These are phyloP conservation scores for Benthosema pterotum DNA, from an alignment of 2,797 vertebrate species.

Conservation along the genomic window DNA sequence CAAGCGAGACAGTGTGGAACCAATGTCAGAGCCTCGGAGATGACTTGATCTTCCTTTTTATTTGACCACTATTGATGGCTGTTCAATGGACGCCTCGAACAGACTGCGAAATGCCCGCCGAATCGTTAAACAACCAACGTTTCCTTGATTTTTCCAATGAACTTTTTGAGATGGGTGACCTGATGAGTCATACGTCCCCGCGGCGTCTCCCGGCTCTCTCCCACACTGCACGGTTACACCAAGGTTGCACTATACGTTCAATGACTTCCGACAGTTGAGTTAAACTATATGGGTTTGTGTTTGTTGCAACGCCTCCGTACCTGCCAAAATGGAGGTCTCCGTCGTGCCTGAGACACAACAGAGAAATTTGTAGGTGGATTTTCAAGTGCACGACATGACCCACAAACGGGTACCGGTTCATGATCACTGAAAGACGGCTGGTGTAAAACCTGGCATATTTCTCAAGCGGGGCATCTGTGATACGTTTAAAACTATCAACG, in stretches of 20 bases:
- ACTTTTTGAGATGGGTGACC: slow-evolving; percentile 7
- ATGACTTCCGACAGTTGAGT: slow-evolving; percentile 8
- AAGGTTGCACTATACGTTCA: not conserved
- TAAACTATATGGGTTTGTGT: not conserved
- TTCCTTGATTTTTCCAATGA: slow-evolving; percentile 10
- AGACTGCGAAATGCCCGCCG: not conserved
- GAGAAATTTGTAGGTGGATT: too few relatives aligned
- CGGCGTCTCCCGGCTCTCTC: slow-evolving; percentile 14
- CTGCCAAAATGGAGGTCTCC: too few relatives aligned
- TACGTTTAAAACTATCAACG: too few relatives aligned
- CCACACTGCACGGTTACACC: slow-evolving; percentile 17
- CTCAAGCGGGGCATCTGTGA: too few relatives aligned
- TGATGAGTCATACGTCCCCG: slow-evolving; percentile 16
- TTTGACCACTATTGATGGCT: not conserved
- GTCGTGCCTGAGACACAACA: too few relatives aligned
- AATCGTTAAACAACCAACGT: slow-evolving; percentile 24
- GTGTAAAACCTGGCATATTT: too few relatives aligned
- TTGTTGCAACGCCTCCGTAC: too few relatives aligned
- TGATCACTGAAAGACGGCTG: too few relatives aligned
- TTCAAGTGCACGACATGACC: too few relatives aligned
- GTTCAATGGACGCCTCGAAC: not conserved
- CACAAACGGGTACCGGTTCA: too few relatives aligned
- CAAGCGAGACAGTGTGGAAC: not conserved
- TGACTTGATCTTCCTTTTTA: not conserved
- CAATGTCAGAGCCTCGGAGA: not conserved